phyloP scores from a whole-genome alignment of 2,888 invertebrate species.

The Brachyopa scutellaris region DNA sequence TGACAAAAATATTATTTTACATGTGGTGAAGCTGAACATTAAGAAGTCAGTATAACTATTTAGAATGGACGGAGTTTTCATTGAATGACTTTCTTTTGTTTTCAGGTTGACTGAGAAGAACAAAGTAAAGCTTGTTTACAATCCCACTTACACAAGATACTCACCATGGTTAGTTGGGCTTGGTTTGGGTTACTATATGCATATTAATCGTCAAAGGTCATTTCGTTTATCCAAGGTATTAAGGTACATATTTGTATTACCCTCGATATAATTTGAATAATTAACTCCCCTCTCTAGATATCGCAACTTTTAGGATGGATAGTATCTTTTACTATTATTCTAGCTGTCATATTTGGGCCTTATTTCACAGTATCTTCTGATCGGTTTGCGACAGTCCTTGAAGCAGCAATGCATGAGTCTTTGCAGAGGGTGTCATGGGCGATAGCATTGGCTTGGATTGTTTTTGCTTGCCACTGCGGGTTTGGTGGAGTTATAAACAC shows the following conservation, averaged over 20 bases:
- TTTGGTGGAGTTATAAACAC: constrained; percentile 71
- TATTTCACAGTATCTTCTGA: constrained; percentile 6
- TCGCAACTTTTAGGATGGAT: constrained; percentile 48
- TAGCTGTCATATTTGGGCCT: constrained; percentile 41
- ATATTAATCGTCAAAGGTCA: constrained; percentile 12
- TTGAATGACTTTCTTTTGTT: too few relatives aligned
- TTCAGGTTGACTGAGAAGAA: too few relatives aligned
- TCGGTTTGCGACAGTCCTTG: neutral
- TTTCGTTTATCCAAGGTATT: neutral
- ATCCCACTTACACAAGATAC: constrained; percentile 73
- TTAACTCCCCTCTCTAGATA: neutral
- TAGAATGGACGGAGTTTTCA: too few relatives aligned
- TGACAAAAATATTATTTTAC: too few relatives aligned
- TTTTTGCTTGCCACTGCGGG: constrained; percentile 73
- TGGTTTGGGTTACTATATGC: constrained; percentile 76
- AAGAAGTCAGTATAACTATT: too few relatives aligned
- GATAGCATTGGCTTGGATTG: constrained; percentile 69
- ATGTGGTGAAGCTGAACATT: too few relatives aligned
- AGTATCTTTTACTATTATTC: constrained; percentile 25
- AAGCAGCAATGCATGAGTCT: constrained; percentile 60
- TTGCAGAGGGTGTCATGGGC: constrained; percentile 66
- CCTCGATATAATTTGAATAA: too few relatives aligned
- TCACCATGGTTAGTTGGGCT: constrained; percentile 75
- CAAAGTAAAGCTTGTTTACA: too few relatives aligned
- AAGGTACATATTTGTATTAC: too few relatives aligned